Base-by-base conservation (phyloP, 2,113 vertebrate genomes). In the Pterocles gutturalis region DNA sequence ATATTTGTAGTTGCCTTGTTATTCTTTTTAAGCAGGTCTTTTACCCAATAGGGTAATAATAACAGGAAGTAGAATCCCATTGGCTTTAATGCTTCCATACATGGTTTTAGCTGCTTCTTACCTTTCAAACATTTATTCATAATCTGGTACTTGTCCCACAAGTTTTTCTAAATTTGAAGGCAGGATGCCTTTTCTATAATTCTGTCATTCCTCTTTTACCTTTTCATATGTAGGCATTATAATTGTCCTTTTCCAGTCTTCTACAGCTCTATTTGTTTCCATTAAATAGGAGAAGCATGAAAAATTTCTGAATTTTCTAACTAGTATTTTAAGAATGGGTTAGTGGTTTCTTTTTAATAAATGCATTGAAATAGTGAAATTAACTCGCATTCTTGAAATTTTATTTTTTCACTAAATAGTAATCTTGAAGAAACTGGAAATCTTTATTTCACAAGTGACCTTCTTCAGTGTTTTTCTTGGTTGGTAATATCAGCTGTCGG, bases 21-120 rank as follows among this genome's bases (percentile, higher is more conserved):
- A 53, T 25, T 87, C 5, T 28, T 80, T 92, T 83, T 46, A 57
- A 69, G 15, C 2, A 57, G 9, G 29, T 21, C 3, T 87, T 79
- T 65, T 72, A 38, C 3, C 4, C 7, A 58, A 4, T 24, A n/a
- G n/a, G n/a, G n/a, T n/a, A n/a, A n/a, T n/a, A n/a, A n/a, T n/a
- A n/a, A 82, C 3, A 46, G n/a, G 83, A 58, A 0, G 3, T 5
- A 78, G 16, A 82, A 62, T 62, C 21, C 2, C 0, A 19, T 54
- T 90, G 65, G 21, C 8, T 79, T 87, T 51, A 66, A 46, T 38
- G 12, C 3, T 79, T 46, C 14, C 6, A 15, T 73, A 43, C 73
- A 49, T 86, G 13, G 2, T 12, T 88, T 89, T 65, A 13, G 25
- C 33, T 67, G 21, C 2, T 57, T 41, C 12, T 70, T 87, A 43